Evolutionary conservation across 2,113 vertebrate species (phyloP).

Genomic region (Dendropsophus ebraccatus): DNA sequence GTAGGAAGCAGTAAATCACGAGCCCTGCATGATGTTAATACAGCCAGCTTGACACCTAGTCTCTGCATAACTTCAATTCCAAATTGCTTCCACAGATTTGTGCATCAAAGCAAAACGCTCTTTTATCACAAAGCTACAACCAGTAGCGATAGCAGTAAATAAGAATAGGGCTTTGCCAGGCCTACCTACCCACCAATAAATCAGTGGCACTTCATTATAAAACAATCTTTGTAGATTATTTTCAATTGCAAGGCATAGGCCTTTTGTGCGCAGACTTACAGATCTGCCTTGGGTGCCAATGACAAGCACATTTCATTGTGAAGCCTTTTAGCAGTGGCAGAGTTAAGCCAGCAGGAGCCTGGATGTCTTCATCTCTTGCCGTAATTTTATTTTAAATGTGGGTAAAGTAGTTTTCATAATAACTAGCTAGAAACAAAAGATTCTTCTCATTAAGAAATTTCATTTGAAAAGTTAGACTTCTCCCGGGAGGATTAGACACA

Average conservation of each 20-base stretch:
- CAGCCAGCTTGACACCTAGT: slow-evolving; percentile 53
- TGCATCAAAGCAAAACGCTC: slow-evolving; percentile 48
- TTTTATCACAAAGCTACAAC: slow-evolving; percentile 53
- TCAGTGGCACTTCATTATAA: slow-evolving; percentile 20
- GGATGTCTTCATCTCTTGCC: slow-evolving; percentile 26
- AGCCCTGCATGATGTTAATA: slow-evolving; percentile 56
- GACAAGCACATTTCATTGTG: not conserved
- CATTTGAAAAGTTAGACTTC: slow-evolving; percentile 51
- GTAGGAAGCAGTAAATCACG: slow-evolving; percentile 50
- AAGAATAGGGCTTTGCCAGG: slow-evolving; percentile 18
- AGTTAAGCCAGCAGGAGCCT: slow-evolving; percentile 14
- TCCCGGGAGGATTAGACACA: slow-evolving; percentile 46
- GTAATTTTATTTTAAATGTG: slow-evolving; percentile 46
- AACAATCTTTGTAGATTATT: slow-evolving; percentile 45
- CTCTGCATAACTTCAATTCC: slow-evolving; percentile 33
- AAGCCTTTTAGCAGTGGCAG: not conserved
- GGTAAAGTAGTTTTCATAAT: slow-evolving; percentile 23
- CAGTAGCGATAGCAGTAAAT: slow-evolving; percentile 49
- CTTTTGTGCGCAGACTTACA: slow-evolving; percentile 23
- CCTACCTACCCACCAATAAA: slow-evolving; percentile 39
- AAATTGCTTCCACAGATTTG: slow-evolving; percentile 30
- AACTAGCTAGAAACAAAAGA: slow-evolving; percentile 52
- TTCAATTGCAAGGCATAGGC: not conserved
- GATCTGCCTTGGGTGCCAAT: not conserved
- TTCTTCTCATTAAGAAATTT: slow-evolving; percentile 56